phyloP scores from a whole-genome alignment of 1,140 invertebrate species.

The Neocloeon triangulifer region DNA sequence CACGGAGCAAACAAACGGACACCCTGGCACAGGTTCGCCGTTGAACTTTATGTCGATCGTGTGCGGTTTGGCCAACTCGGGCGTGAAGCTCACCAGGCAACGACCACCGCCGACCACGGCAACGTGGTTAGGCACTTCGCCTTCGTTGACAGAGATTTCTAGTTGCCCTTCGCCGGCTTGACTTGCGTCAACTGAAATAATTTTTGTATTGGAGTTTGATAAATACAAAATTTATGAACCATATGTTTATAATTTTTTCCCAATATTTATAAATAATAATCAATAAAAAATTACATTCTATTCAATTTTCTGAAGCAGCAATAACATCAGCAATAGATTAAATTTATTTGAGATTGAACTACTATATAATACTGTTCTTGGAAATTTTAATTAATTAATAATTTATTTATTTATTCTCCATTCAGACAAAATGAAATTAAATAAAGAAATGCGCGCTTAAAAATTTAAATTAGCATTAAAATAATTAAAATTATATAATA shows the following conservation, averaged over 20 bases:
- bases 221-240: conserved; percentile 5
- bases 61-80: conserved; percentile 75
- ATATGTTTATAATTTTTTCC: not conserved
- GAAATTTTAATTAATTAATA: too few species aligned
- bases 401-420: too few species aligned
- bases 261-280: not conserved
- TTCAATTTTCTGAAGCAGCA: too few species aligned
- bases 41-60: conserved; percentile 97
- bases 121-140: conserved; percentile 93
- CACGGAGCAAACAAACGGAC: conserved; percentile 68
- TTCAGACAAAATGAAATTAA: too few species aligned
- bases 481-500: conserved; percentile 8
- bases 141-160: conserved; percentile 95
- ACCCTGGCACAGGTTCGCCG: conserved; percentile 78
- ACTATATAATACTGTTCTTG: too few species aligned
- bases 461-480: too few species aligned
- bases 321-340: too few species aligned
- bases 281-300: conserved; percentile 1
- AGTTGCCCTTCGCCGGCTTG: conserved; percentile 91
- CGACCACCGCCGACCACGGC: conserved; percentile 83
- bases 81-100: conserved; percentile 88
- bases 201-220: conserved; percentile 6
- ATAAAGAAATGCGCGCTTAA: too few species aligned
- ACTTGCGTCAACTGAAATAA: conserved; percentile 68
- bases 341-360: too few species aligned